Percentiles rank a stretch among this genome's conserved stretches.
phyloP scores from a whole-genome alignment of 1,140 invertebrate genomes.

The Leptinotarsa lineolata region DNA sequence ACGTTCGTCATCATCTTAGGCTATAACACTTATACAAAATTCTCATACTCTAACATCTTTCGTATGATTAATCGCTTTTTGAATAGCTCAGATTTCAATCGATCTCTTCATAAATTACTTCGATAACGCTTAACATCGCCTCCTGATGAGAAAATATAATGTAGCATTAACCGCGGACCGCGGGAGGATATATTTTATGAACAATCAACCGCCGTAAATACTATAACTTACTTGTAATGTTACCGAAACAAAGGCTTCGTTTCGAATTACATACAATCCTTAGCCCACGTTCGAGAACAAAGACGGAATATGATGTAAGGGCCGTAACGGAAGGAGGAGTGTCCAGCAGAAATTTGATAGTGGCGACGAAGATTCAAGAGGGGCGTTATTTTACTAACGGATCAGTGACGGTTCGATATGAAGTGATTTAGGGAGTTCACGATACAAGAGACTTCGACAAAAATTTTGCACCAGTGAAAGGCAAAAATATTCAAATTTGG shows the following conservation, averaged over 20 bases:
- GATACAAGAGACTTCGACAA: too few relatives aligned
- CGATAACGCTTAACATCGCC: background rate
- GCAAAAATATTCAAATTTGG: too few relatives aligned
- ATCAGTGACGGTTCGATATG: constrained; percentile 5
- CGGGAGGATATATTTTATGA: background rate
- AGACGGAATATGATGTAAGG: constrained; percentile 22
- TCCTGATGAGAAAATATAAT: constrained; percentile 19
- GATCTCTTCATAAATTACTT: constrained; percentile 8
- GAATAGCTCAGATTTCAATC: constrained; percentile 4
- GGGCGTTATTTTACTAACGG: constrained; percentile 1
- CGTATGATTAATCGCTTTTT: too few relatives aligned
- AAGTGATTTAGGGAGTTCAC: background rate
- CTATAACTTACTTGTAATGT: constrained; percentile 9
- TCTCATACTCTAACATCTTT: too few relatives aligned
- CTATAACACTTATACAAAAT: too few relatives aligned
- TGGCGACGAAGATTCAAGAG: background rate
- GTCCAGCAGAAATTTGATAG: constrained; percentile 15
- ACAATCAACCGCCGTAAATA: constrained; percentile 13
- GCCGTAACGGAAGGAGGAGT: constrained; percentile 11
- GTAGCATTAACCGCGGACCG: background rate
- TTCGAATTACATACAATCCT: constrained; percentile 15
- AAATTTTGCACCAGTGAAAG: too few relatives aligned
- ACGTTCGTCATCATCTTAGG: too few relatives aligned
- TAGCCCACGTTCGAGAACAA: constrained; percentile 18
- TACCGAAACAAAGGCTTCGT: constrained; percentile 7